phyloP scores from a whole-genome alignment of 2,113 vertebrate genomes.

The Propithecus coquereli region DNA sequence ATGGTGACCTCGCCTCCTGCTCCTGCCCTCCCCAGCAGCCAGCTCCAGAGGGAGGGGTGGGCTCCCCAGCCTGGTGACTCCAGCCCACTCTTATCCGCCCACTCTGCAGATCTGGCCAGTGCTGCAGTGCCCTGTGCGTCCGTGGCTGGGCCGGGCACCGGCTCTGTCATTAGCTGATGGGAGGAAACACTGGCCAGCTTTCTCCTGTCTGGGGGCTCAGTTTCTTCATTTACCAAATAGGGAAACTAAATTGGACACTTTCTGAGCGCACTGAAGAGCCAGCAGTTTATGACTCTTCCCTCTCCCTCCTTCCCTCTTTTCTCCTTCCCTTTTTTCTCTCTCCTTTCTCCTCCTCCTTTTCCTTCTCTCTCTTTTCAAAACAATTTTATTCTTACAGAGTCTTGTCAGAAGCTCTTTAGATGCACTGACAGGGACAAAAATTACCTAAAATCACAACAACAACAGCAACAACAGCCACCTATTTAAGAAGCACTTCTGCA shows the following conservation, averaged over 20 bases:
- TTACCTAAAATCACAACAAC: neutral
- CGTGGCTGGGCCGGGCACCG: accelerated
- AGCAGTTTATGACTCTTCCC: neutral
- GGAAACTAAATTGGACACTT: neutral
- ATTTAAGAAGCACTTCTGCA: neutral
- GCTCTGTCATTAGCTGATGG: neutral
- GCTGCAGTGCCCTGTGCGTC: accelerated
- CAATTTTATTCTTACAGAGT: neutral
- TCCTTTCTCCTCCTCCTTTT: neutral
- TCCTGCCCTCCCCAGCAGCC: neutral
- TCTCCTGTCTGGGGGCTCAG: neutral
- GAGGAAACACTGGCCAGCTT: neutral
- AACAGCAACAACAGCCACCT: neutral
- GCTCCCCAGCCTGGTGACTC: accelerated
- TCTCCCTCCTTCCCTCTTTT: too few relatives aligned
- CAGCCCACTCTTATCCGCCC: accelerated
- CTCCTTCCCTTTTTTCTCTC: too few relatives aligned
- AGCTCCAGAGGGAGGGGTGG: neutral
- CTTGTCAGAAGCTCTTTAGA: neutral
- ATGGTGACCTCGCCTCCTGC: neutral
- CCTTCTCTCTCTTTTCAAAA: neutral
- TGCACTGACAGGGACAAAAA: neutral
- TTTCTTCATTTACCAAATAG: neutral
- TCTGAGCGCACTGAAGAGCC: neutral
- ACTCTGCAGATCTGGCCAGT: neutral